Evolutionary conservation across 2,888 invertebrate genomes (phyloP).

Genomic region (Xylocampa areola): DNA sequence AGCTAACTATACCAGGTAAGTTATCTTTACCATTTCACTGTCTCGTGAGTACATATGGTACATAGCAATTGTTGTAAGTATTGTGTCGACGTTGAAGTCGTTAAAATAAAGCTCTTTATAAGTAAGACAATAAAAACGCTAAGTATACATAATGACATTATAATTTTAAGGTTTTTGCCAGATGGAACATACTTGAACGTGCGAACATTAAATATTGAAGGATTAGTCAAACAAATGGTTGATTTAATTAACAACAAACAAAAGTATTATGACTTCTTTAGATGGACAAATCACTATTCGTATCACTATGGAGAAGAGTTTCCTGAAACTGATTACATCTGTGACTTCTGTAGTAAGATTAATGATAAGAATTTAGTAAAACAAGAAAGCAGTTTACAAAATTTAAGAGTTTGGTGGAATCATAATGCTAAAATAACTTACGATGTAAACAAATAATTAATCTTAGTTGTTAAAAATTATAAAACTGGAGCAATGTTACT

Average conservation of each 20-base stretch:
- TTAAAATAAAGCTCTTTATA: no score
- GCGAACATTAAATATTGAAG: slow-evolving; percentile 12
- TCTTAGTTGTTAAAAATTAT: no score
- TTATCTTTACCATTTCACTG: no score
- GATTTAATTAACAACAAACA: slow-evolving; percentile 53
- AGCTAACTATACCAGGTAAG: slow-evolving; percentile 77
- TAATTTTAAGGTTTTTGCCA: slow-evolving; percentile 63
- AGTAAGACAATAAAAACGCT: no score
- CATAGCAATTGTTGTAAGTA: no score
- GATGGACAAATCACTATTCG: slow-evolving; percentile 66
- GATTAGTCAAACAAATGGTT: slow-evolving; percentile 57
- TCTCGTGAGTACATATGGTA: no score
- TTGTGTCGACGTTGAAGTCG: no score
- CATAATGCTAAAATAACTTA: no score
- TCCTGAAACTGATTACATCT: slow-evolving; percentile 51
- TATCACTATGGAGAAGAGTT: slow-evolving; percentile 50
- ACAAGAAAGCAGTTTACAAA: background rate
- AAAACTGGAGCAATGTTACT: no score
- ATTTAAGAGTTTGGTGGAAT: slow-evolving; percentile 38
- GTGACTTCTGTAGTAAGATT: slow-evolving; percentile 49
- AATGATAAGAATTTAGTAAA: slow-evolving; percentile 24
- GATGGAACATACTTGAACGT: slow-evolving; percentile 60
- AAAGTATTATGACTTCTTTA: slow-evolving; percentile 61
- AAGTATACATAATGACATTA: no score
- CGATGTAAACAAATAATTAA: no score